Base-by-base conservation (phyloP, 92 coral and sea anemone species). In the Siderastrea radians region DNA sequence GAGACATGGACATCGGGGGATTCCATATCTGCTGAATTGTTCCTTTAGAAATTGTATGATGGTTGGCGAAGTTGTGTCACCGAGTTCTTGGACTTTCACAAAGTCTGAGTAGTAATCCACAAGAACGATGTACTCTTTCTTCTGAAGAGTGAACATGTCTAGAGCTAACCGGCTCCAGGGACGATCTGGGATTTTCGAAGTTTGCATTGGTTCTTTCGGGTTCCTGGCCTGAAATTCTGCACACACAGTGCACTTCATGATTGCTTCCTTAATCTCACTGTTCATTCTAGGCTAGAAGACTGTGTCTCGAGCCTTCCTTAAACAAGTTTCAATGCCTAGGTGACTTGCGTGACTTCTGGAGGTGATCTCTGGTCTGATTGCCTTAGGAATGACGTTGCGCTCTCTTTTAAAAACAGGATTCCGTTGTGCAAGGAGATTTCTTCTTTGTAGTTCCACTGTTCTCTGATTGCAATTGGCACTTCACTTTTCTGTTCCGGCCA, bases 221-320 rank as follows among this genome's bases (percentile, higher is more conserved):
- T 90, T 82, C 15, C 14, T 64, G 8, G 88, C 68, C 75, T 87
- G 92, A 73, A 26, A 80, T 54, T 87, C 91, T 15, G 92, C 84
- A 52, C 89, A 93, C 68, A 76, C 80, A 5, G 61, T 38, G 68
- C 93, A 93, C 72, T 87, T 77, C 5, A 60, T 65, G 14, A 87
- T 82, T 43, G 81, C 84, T 0, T 86, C 81, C 63, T 88, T 74
- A 64, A 93, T 77, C 52, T 91, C 91, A 12, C 48, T 59, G 47
- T 79, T 74, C 96, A 93, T 90, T 1, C 57, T 26, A n/a, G 95
- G 95, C 95, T 93, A 93, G 66, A 47, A 93, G 3, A 86, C 52
- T 2, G 16, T 65, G 75, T 93, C 93, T 77, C 93, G 46, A 0
- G 95, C 95, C 26, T 86, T 90, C 15, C 91, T 78, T 16, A 88